Base-by-base conservation (phyloP, 2,797 vertebrate genomes). In the Pipistrellus nathusii region DNA sequence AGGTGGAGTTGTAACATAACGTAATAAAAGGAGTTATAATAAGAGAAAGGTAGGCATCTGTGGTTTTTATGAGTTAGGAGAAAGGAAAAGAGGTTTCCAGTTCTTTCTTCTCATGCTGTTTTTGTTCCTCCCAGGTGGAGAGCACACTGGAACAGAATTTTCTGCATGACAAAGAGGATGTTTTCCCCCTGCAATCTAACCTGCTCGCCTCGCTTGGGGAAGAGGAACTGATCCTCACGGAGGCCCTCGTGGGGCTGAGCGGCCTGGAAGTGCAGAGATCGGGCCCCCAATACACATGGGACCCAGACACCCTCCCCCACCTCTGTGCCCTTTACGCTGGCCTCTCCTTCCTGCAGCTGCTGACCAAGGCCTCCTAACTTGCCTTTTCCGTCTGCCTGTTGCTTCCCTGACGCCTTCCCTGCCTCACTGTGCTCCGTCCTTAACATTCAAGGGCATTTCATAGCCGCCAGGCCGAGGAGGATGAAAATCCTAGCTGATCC, bases 201-300 rank as follows among this genome's bases (percentile, higher is more conserved):
- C 35, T 97, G 82, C 88, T 97, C 11, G 92, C 95, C 71, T 95
- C 95, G 80, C 44, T 97, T 0, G 30, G 2, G 0, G 55, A 97
- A 44, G 72, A 96, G 27, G 97, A 98, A 1, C 59, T 94, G 81
- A 80, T 7, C 8, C 4, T 98, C 76, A 98, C 98, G 0, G 90
- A 93, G 8, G 95, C 72, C 1, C 62, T 98, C 5, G 59, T 98
- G 2, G 92, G 97, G 69, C 88, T 97, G 72, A 97, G 98, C 0
- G 97, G 98, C 69, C 95, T 97, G 78, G 94, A 89, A 53, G 72
- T 98, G 35, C 96, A 95, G 94, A 57, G 94, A 66, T 96, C 91
- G 0, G 94, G 96, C 20, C 92, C 94, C 4, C 94, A 48, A 57
- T 32, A 87, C 48, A 55, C 4, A 0, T 97, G 97, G 97, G 94